Evolutionary conservation across 2,797 vertebrate species (phyloP).

Genomic region (Poeciliopsis turneri): DNA sequence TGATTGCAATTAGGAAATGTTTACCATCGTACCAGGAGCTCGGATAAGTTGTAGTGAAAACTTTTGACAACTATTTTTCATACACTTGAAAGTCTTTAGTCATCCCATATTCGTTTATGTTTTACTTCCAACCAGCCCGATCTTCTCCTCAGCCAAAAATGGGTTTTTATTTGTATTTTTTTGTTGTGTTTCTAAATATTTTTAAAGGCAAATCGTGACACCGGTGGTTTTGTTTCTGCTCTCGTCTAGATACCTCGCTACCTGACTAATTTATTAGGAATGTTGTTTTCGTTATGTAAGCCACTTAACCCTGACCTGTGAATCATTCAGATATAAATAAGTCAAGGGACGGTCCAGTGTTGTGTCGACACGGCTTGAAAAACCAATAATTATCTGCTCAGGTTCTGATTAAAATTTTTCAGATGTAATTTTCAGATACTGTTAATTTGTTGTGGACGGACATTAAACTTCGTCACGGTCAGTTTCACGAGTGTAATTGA

Average conservation of each 20-base stretch:
- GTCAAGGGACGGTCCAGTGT: background rate
- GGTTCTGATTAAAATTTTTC: background rate
- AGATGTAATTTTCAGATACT: background rate
- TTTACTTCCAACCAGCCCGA: background rate
- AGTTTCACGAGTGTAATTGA: background rate
- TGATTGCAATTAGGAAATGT: background rate
- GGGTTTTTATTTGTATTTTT: background rate
- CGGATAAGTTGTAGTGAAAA: background rate
- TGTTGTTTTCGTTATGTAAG: background rate
- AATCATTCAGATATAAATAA: slow-evolving; percentile 6
- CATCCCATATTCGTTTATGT: background rate
- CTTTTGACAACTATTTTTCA: background rate
- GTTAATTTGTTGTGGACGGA: background rate
- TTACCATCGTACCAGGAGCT: background rate
- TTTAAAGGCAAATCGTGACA: background rate
- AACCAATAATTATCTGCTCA: background rate
- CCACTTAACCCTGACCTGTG: background rate
- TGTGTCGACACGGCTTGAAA: background rate
- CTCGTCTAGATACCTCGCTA: background rate
- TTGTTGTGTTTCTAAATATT: background rate
- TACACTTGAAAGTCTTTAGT: background rate
- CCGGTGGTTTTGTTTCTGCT: background rate
- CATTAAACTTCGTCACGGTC: background rate
- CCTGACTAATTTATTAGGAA: background rate
- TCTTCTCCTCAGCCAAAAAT: background rate